Evolutionary conservation across 1,140 invertebrate genomes (phyloP), one percentile per base, ranked within the genome.

Genomic region (Drosophila nigrodunni): DNA sequence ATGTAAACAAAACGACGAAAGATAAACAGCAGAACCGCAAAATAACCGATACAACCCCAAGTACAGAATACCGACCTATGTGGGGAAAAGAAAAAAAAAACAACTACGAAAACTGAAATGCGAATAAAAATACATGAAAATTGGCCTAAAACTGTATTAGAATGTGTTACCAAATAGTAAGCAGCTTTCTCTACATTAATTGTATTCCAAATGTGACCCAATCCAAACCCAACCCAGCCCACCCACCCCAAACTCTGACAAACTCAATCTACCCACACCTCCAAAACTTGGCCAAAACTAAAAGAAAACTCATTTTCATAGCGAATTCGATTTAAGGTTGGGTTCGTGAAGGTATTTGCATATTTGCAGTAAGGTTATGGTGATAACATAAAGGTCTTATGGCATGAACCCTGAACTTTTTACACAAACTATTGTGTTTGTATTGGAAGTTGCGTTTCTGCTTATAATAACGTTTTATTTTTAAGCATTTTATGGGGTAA

Each of bases 1-100:
- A 87, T 80, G 85, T 87, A 87, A 87, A 87, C 83, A 87, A 89
- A 85, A 67, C 77, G 77, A 80, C 77, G 80, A 89, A 89, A 87
- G 83, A 87, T 87, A 87, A 87, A 87, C 83, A 87, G 80, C 85
- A 87, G 83, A 88, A 50, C 80, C 83, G 58, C 78, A 80, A 79
- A 87, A 43, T 61, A 30, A 58, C 35, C 62, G 73, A 65, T 74
- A 78, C 49, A 46, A 43, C 35, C 35, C 49, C 54, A 65, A 65
- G 50, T 46, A 59, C 7, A 30, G 25, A 30, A 44, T 30, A 30
- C n/a, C 57, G 25, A 41, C 7, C 57, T 46, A 55, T 52, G 39
- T 30, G 62, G 15, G 15, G 15, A 15, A 15, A 15, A 8, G 18
- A 62, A 62, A 62, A 21, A 46, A 60, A 60, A 61, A 58, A n/a